These are phyloP conservation scores for Nemopilema nomurai DNA, from an alignment of 30 jellyfish, hydroid and myxozoan species.

Conservation along the genomic window DNA sequence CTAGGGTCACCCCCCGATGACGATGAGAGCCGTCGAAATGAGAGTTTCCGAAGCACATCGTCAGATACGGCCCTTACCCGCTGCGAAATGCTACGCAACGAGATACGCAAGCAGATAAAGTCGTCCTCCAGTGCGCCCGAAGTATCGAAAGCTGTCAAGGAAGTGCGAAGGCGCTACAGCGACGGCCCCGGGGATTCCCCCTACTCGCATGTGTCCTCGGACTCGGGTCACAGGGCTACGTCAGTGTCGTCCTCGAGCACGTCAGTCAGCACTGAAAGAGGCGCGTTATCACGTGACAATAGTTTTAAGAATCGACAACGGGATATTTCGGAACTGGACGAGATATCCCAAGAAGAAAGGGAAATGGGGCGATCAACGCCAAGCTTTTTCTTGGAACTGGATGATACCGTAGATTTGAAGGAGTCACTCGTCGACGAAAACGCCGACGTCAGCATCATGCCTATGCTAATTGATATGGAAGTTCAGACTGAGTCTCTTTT, in stretches of 20 bases:
- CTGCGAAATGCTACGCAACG: constrained; percentile 27
- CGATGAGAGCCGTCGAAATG: constrained; percentile 39
- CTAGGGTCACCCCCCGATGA: constrained; percentile 51
- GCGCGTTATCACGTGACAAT: constrained; percentile 54
- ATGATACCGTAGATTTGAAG: constrained; percentile 51
- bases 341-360: constrained; percentile 32
- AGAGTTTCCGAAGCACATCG: constrained; percentile 72
- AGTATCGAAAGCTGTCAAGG: constrained; percentile 16
- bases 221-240: constrained; percentile 14
- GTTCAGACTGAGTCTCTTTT: constrained; percentile 32
- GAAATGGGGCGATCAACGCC: constrained; percentile 52
- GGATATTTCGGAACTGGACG: constrained; percentile 54
- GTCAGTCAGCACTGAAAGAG: constrained; percentile 63
- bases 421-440: constrained; percentile 47
- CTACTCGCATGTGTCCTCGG: constrained; percentile 21
- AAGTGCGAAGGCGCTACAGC: constrained; percentile 33
- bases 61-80: constrained; percentile 73
- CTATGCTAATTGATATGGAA: constrained; percentile 35
- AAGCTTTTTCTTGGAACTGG: constrained; percentile 44
- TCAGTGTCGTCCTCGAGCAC: constrained; percentile 61
- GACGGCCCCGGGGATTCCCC: constrained; percentile 46
- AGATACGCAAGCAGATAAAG: constrained; percentile 26
- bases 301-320: constrained; percentile 55
- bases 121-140: constrained; percentile 76
- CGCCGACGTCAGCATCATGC: constrained; percentile 8